A percentile compares a stretch with the other conserved stretches of the same genome.
Evolutionary conservation across 2,113 vertebrate genomes (phyloP).

Genomic region (Motacilla tschutschensis): DNA sequence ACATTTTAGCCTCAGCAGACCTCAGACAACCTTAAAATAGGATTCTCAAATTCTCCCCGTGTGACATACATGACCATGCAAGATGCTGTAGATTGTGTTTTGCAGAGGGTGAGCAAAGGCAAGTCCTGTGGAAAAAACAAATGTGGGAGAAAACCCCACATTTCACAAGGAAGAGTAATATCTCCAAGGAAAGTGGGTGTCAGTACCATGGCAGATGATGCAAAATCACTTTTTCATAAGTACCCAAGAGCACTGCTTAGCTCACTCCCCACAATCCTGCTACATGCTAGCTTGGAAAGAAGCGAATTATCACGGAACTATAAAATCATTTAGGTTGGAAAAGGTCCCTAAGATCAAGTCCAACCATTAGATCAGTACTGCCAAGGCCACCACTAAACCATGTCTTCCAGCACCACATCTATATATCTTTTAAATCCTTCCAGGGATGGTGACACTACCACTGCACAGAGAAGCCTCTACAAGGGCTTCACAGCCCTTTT

Average conservation of each 20-base stretch:
- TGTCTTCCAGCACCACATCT: not conserved
- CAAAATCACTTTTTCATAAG: not conserved
- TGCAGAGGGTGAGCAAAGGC: not conserved
- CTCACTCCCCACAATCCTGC: not conserved
- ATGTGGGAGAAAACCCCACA: fast-evolving
- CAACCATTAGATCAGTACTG: not conserved
- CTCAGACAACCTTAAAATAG: not conserved
- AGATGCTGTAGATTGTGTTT: not conserved
- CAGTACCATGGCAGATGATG: not conserved
- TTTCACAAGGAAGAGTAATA: not conserved
- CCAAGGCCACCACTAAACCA: not conserved
- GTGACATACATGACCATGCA: fast-evolving
- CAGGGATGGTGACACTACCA: not conserved
- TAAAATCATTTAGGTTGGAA: not conserved
- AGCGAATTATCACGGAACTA: fast-evolving
- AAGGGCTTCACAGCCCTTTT: not conserved
- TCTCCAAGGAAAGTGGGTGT: fast-evolving
- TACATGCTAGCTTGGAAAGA: fast-evolving
- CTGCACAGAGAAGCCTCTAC: not conserved
- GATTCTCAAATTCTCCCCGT: fast-evolving
- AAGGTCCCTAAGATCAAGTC: not conserved
- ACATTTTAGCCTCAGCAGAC: not conserved
- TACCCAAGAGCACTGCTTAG: not conserved
- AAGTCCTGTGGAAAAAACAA: not conserved
- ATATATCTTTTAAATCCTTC: not conserved